These are phyloP conservation scores for Rhagonycha lutea DNA, from an alignment of 2,888 invertebrate species.

Conservation along the genomic window DNA sequence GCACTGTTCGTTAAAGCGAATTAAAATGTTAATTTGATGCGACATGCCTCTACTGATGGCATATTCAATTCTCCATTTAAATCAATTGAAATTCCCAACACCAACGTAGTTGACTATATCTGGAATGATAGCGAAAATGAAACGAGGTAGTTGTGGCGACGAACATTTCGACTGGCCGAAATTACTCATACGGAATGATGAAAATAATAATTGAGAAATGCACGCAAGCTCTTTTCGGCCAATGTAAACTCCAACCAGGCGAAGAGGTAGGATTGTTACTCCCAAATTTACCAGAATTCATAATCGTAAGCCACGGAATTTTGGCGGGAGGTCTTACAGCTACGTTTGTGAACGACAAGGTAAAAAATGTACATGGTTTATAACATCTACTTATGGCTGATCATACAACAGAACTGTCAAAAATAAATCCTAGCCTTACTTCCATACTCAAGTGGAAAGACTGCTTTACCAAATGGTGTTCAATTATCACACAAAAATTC, in stretches of 20 bases:
- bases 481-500: constrained; percentile 74
- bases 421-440: constrained; percentile 60
- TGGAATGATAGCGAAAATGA: constrained; percentile 63
- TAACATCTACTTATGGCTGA: constrained; percentile 50
- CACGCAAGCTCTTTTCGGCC: constrained; percentile 61
- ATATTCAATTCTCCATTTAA: constrained; percentile 59
- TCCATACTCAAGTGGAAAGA: constrained; percentile 76
- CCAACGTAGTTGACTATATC: constrained; percentile 63
- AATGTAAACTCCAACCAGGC: constrained; percentile 62
- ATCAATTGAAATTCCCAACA: constrained; percentile 58
- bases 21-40: not conserved
- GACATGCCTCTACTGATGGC: constrained; percentile 24
- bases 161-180: constrained; percentile 68
- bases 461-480: constrained; percentile 82
- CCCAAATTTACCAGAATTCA: constrained; percentile 73
- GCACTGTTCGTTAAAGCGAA: not conserved
- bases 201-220: constrained; percentile 63
- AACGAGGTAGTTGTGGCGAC: constrained; percentile 66
- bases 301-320: constrained; percentile 67
- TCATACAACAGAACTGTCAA: constrained; percentile 52
- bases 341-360: constrained; percentile 68
- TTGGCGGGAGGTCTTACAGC: constrained; percentile 68
- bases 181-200: constrained; percentile 67
- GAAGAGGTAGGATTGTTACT: constrained; percentile 69
- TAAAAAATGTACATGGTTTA: constrained; percentile 52